These are phyloP conservation scores for Lophotis ruficrista DNA, from an alignment of 2,113 vertebrate genomes.

Conservation along the genomic window DNA sequence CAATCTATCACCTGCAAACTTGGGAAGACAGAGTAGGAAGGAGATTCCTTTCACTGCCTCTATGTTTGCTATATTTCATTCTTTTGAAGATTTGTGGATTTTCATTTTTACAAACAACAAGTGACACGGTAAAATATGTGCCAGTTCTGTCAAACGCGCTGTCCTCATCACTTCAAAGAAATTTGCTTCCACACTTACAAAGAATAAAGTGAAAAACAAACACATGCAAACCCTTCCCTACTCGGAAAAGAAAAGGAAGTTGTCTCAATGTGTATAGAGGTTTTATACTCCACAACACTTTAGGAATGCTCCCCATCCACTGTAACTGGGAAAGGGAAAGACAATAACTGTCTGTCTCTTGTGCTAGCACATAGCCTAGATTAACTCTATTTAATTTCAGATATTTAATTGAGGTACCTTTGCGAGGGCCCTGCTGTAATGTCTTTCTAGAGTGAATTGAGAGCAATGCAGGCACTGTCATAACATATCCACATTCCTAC, in stretches of 20 bases:
- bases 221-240: background rate
- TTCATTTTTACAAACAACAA: background rate
- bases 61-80: background rate
- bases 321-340: background rate
- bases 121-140: background rate
- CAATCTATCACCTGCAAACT: background rate
- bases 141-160: background rate
- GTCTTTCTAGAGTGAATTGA: background rate
- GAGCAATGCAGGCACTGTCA: background rate
- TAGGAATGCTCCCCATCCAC: background rate
- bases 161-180: background rate
- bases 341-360: background rate
- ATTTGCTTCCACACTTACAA: background rate
- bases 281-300: background rate
- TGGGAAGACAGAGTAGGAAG: background rate
- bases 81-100: background rate
- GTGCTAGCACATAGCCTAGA: background rate
- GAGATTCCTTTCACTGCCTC: background rate
- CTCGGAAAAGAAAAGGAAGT: background rate
- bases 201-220: background rate
- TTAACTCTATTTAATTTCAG: background rate
- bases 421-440: background rate
- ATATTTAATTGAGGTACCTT: background rate
- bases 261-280: background rate
- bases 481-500: background rate